These are phyloP conservation scores for Lepilemur septentrionalis DNA, from an alignment of 2,797 vertebrate genomes.

Conservation along the genomic window DNA sequence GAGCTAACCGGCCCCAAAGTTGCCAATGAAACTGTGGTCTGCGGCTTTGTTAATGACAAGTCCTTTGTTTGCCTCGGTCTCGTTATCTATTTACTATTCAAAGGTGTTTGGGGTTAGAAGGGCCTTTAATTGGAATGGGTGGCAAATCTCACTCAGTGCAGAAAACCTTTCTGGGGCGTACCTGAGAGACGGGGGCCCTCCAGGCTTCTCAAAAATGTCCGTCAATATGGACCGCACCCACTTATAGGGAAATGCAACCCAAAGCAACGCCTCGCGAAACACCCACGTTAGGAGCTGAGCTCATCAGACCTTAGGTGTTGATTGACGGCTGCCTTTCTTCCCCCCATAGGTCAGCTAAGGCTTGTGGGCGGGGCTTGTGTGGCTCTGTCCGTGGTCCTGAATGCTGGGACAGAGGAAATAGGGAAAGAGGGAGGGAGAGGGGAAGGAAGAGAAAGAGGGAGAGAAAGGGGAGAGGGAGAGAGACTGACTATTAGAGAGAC, in stretches of 20 bases:
- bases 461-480: neutral
- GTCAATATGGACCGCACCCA: neutral
- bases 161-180: neutral
- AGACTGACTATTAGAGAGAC: neutral
- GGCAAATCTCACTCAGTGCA: neutral
- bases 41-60: neutral
- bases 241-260: neutral
- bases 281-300: accelerated
- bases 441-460: neutral
- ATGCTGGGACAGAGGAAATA: too few species aligned
- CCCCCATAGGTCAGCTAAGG: neutral
- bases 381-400: slow-evolving; percentile 41
- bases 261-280: neutral
- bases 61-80: neutral
- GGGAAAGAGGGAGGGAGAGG: neutral
- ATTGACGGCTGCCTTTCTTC: neutral
- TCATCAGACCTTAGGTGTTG: too few species aligned
- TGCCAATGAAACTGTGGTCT: neutral
- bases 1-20: neutral
- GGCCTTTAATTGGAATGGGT: neutral
- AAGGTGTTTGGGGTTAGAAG: neutral
- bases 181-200: neutral
- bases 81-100: neutral
- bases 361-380: accelerated
- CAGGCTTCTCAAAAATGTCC: neutral